A percentile compares a stretch with the other conserved stretches of the same genome.
Evolutionary conservation across 1,140 invertebrate genomes (phyloP).

Genomic region (Druon quercuslanigerum): DNA sequence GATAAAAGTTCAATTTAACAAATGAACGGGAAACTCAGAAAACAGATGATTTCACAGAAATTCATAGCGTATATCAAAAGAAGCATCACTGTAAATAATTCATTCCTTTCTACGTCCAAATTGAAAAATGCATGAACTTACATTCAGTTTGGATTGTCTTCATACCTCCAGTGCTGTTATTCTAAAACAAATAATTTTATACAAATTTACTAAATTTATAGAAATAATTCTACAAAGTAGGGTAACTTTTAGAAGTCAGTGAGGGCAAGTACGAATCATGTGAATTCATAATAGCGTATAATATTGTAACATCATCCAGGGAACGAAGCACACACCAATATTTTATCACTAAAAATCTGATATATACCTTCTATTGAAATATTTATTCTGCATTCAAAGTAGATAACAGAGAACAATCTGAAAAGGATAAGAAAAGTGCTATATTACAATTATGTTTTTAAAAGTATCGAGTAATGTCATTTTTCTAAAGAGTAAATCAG

Average conservation of each 20-base stretch:
- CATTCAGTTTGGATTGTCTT: background rate
- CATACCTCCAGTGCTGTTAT: too few species aligned
- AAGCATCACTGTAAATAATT: background rate
- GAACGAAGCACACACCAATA: background rate
- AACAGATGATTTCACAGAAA: background rate
- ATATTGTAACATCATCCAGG: slow-evolving; percentile 8
- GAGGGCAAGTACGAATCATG: slow-evolving; percentile 25
- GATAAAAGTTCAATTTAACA: too few species aligned
- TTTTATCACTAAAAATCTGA: background rate
- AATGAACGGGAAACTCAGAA: background rate
- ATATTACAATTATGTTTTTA: background rate
- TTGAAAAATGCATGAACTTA: background rate
- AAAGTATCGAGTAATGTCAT: background rate
- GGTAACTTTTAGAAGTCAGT: background rate
- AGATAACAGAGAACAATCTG: too few species aligned
- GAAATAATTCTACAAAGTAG: background rate
- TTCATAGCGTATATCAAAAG: slow-evolving; percentile 19
- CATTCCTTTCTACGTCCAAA: too few species aligned
- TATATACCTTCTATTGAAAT: background rate
- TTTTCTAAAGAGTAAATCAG: background rate
- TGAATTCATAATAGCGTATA: slow-evolving; percentile 21
- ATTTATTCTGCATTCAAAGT: background rate
- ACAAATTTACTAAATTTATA: background rate
- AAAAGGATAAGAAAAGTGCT: background rate
- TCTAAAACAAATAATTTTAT: background rate